Evolutionary conservation across 2,888 invertebrate genomes (phyloP), one percentile per base, ranked within the genome.

Genomic region (Arge pagana): DNA sequence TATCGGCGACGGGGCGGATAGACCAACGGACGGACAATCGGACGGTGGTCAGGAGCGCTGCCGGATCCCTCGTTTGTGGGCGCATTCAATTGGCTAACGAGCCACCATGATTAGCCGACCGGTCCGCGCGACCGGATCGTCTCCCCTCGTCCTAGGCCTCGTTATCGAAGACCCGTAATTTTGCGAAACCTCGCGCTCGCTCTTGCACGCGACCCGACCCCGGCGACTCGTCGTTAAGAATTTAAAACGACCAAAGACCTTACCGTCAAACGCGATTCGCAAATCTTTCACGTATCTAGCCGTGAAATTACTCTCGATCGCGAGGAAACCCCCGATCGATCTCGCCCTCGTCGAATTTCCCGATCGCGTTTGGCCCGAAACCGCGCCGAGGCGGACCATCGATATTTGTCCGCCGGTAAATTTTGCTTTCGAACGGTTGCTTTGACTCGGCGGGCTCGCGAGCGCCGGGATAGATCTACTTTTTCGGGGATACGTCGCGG

Each of bases 21-120:
- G n/a, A n/a, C n/a, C n/a, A n/a, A n/a, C n/a, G n/a, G n/a, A n/a
- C 35, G 45, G 45, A 15, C 45, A 23, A 24, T 45, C 45, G n/a
- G 33, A 16, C 24, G 33, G 16, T 15, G 19, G 45, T 13, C 21
- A 33, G 33, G 16, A n/a, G 23, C 33, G 23, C 35, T 35, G 15
- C 11, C 33, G 7, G 23, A 30, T 42, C 33, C 45, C 45, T 45
- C 45, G 33, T 45, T n/a, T 45, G 45, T 45, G 45, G 45, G 45
- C 45, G 45, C 45, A 45, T 45, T 45, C 45, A 45, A 70, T 70
- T 68, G 66, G 70, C 64, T 72, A 72, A 72, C 72, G 70, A 72
- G 67, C 64, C 48, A 57, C 59, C 66, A 64, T 66, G 69, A 72
- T 72, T 72, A 71, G 68, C 60, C 61, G 65, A 58, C 62, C 63